These are phyloP conservation scores for Callosobruchus maculatus DNA, from an alignment of 2,888 invertebrate genomes.

Conservation along the genomic window DNA sequence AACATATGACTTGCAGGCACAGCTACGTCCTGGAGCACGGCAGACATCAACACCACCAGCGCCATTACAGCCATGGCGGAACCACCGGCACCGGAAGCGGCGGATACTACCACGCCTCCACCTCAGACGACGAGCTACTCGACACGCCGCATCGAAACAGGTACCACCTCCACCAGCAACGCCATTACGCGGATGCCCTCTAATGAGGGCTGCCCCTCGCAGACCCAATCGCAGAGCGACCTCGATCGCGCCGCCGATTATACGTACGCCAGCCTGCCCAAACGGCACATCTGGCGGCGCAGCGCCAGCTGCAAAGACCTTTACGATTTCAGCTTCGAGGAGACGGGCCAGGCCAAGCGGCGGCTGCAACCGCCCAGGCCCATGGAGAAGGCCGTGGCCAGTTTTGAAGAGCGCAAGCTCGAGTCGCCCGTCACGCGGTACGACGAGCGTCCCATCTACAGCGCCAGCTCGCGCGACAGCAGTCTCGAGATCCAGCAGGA, in stretches of 20 bases:
- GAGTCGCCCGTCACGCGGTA: conserved; percentile 72
- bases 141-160: conserved; percentile 37
- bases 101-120: conserved; percentile 48
- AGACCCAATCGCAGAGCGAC: conserved; percentile 49
- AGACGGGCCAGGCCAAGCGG: conserved; percentile 64
- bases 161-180: conserved; percentile 45
- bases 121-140: conserved; percentile 43
- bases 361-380: conserved; percentile 52
- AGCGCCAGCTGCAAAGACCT: conserved; percentile 81
- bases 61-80: conserved; percentile 50
- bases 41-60: conserved; percentile 50
- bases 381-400: conserved; percentile 38
- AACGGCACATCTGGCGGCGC: conserved; percentile 66
- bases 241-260: conserved; percentile 32
- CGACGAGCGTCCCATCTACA: conserved; percentile 64
- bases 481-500: conserved; percentile 67
- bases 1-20: conserved; percentile 41
- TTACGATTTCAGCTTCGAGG: conserved; percentile 72
- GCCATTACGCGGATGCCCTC: conserved; percentile 54
- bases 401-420: conserved; percentile 49
- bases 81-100: conserved; percentile 43
- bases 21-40: conserved; percentile 60
- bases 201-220: conserved; percentile 55
- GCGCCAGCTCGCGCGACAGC: conserved; percentile 59
- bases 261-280: conserved; percentile 40